Percentiles rank a stretch among this genome's conserved stretches.
phyloP scores from a whole-genome alignment of 2,113 vertebrate genomes.

The Seriola quinqueradiata region DNA sequence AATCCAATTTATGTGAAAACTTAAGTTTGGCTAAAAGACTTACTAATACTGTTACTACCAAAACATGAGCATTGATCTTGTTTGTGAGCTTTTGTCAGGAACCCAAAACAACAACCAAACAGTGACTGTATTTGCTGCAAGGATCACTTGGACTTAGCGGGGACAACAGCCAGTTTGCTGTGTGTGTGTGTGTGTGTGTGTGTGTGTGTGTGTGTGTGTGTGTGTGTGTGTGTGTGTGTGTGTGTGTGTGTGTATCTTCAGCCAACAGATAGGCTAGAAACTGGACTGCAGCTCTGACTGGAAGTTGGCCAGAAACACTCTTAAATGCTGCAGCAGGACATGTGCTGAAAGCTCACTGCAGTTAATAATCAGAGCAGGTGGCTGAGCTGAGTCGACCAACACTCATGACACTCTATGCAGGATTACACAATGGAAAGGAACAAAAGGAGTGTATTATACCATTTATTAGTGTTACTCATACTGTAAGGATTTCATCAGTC shows the following conservation, averaged over 20 bases:
- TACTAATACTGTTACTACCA: too few species aligned
- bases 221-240: too few species aligned
- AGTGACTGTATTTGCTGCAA: too few species aligned
- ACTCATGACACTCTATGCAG: not conserved
- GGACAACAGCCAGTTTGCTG: too few species aligned
- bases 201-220: too few species aligned
- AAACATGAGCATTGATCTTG: too few species aligned
- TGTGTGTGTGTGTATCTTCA: conserved; percentile 12
- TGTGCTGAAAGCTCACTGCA: conserved; percentile 27
- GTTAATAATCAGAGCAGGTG: conserved; percentile 21
- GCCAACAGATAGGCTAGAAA: not conserved
- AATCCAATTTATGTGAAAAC: too few species aligned
- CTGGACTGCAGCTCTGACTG: conserved; percentile 41
- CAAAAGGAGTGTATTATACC: not conserved
- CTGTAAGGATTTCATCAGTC: not conserved
- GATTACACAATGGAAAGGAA: conserved; percentile 3
- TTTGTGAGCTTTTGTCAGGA: too few species aligned
- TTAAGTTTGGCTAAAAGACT: too few species aligned
- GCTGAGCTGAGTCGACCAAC: not conserved
- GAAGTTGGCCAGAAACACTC: conserved; percentile 18
- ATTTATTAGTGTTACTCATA: not conserved
- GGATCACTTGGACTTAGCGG: too few species aligned
- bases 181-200: too few species aligned
- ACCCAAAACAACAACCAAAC: too few species aligned
- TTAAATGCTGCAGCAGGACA: conserved; percentile 38